These are phyloP conservation scores for Platyrinchus mystaceus DNA, from an alignment of 2,797 vertebrate genomes.

Conservation along the genomic window DNA sequence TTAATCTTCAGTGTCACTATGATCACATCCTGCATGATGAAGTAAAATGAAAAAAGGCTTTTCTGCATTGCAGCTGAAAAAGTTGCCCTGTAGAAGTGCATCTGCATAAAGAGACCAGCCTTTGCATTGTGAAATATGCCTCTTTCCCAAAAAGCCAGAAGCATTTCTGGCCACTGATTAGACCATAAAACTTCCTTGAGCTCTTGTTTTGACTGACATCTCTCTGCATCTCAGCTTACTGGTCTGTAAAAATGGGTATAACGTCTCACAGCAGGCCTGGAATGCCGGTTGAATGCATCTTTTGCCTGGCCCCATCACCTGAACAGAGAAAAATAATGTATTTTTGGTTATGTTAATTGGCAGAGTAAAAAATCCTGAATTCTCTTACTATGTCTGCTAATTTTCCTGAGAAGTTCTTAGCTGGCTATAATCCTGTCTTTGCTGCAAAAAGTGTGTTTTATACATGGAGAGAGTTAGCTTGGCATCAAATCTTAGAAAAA, in stretches of 20 bases:
- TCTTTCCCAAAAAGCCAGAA: neutral
- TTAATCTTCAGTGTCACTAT: neutral
- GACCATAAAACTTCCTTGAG: neutral
- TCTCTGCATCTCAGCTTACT: neutral
- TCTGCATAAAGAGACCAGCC: neutral
- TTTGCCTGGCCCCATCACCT: neutral
- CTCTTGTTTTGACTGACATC: neutral
- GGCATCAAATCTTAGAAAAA: neutral
- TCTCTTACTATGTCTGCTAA: neutral
- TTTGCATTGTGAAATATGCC: neutral
- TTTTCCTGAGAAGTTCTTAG: neutral
- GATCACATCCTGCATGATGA: neutral
- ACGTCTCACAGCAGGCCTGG: neutral
- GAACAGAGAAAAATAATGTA: neutral
- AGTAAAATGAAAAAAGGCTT: constrained; percentile 4
- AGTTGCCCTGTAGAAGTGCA: neutral
- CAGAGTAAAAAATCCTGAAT: neutral
- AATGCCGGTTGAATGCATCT: neutral
- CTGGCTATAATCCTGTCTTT: neutral
- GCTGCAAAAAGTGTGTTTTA: neutral
- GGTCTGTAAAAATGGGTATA: constrained; percentile 7
- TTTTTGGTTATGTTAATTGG: neutral
- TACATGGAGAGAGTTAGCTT: neutral
- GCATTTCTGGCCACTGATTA: neutral
- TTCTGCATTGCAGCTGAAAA: neutral